Base-by-base conservation (phyloP, 2,888 invertebrate species). In the Heliothis peltigera region DNA sequence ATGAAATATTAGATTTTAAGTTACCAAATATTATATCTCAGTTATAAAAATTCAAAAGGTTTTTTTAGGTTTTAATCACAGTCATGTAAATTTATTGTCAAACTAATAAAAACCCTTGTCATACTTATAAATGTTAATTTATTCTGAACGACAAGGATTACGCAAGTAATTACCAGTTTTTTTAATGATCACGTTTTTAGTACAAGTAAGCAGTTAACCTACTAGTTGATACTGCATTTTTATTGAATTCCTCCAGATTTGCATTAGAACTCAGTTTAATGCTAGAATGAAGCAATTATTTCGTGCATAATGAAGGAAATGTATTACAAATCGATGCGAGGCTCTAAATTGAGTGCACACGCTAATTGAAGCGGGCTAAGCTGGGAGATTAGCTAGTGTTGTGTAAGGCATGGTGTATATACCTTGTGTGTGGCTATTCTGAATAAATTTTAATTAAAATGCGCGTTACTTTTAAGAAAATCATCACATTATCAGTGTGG, bases 241-340 rank as follows among this genome's bases (percentile, higher is more conserved):
- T 53, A 42, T 49, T 21, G 28, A 43, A 47, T 32, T 39, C 55
- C 19, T 17, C 4, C 2, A 17, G 21, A 70, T 76, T 75, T 57
- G 46, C 64, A 72, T 64, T 35, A 64, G 56, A 61, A 58, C 44
- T 47, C 42, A 69, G 55, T 51, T 42, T 44, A 63, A 59, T 49
- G 48, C 59, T 17, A 48, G 46, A 64, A 76, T 76, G 76, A 72
- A 75, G 72, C 65, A 76, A 72, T 72, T 70, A 72, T 60, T 70
- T 65, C 3, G 28, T 72, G 64, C 53, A 68, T 65, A 71, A 74
- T 60, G 53, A 73, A 65, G 65, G 65, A 66, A 74, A 70, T n/a
- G 43, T 61, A 71, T 61, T 76, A 76, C 77, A 56, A 65, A 70
- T 61, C 72, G 55, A 62, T 18, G 55, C 52, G 42, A 0, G 55